phyloP scores from a whole-genome alignment of 1,140 invertebrate species.

The Potamilus streckersoni region DNA sequence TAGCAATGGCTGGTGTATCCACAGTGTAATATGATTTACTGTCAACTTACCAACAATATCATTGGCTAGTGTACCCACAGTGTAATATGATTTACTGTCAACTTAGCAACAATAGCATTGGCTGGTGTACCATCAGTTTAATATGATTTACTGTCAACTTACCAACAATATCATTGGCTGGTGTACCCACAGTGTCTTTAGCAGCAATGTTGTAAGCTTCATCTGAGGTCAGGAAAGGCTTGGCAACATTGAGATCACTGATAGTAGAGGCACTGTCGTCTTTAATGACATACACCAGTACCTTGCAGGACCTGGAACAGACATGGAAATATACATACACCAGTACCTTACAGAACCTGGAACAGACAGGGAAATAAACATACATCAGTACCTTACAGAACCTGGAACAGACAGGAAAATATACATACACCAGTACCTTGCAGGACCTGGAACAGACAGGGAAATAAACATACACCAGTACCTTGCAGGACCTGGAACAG shows the following conservation, averaged over 20 bases:
- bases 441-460: conserved; percentile 29
- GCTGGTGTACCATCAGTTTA: too few species aligned
- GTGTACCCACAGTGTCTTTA: conserved; percentile 28
- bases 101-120: too few species aligned
- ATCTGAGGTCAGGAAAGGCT: conserved; percentile 24
- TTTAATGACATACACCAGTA: conserved; percentile 38
- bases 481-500: conserved; percentile 33
- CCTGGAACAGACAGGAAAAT: conserved; percentile 16
- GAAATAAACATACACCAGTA: conserved; percentile 32
- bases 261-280: conserved; percentile 32
- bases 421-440: conserved; percentile 36
- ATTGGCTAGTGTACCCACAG: too few species aligned
- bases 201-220: conserved; percentile 27
- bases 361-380: conserved; percentile 11
- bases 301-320: conserved; percentile 33
- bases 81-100: too few species aligned
- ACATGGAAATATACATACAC: conserved; percentile 25
- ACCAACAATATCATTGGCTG: conserved; percentile 27
- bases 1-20: too few species aligned
- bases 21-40: too few species aligned
- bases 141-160: conserved; percentile 8
- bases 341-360: conserved; percentile 35
- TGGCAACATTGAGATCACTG: conserved; percentile 27
- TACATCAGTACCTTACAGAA: conserved; percentile 37
- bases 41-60: too few species aligned